A percentile compares a stretch with the other conserved stretches of the same genome.
Conservation (phyloP, 2,113 vertebrate species). For the Syrmaticus mikado region DNA sequence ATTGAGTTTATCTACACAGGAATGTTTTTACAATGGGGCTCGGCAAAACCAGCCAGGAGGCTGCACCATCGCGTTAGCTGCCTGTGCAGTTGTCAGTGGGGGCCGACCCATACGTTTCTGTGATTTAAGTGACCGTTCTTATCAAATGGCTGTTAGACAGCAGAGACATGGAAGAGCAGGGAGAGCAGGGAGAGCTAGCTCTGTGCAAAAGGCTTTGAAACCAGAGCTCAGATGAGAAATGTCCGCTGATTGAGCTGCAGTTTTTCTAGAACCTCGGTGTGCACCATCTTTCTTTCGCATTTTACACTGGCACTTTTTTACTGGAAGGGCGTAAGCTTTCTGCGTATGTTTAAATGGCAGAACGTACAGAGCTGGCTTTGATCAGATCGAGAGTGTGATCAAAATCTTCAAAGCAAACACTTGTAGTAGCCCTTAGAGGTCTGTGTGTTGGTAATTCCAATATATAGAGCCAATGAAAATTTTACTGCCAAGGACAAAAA, state of each 20-base stretch:
- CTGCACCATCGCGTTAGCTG: fast-evolving
- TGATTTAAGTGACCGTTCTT: neutral
- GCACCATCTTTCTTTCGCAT: neutral
- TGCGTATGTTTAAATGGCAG: neutral
- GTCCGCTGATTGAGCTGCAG: neutral
- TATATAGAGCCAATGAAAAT: slow-evolving; percentile 24
- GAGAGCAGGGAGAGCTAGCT: neutral
- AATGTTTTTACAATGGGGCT: neutral
- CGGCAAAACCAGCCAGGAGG: neutral
- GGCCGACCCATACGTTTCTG: neutral
- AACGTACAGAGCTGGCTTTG: neutral
- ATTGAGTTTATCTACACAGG: neutral
- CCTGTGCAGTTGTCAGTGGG: neutral
- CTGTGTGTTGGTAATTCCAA: neutral
- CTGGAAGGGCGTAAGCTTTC: neutral
- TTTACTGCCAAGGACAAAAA: slow-evolving; percentile 30
- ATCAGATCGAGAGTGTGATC: neutral
- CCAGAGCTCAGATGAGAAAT: neutral
- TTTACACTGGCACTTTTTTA: neutral
- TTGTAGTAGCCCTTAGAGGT: neutral
- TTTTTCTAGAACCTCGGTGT: neutral
- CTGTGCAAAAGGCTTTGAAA: neutral
- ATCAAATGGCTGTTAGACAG: neutral
- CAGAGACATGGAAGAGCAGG: neutral
- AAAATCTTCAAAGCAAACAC: neutral